Percentiles rank a stretch among this genome's conserved stretches.
Evolutionary conservation across 1,140 invertebrate species (phyloP).

Genomic region (Hyphantria cunea): DNA sequence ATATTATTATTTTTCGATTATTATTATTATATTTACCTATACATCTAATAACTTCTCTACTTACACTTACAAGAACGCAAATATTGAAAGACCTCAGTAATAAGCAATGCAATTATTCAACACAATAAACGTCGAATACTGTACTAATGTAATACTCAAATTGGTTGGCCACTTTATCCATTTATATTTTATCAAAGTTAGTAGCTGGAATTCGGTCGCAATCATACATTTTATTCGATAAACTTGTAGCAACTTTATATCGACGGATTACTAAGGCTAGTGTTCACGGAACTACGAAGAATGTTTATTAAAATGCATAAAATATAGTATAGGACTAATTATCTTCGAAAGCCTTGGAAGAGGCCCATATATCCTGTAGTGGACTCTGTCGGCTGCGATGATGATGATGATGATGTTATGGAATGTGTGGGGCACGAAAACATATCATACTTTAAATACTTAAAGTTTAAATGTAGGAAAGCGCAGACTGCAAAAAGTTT

Average conservation of each 20-base stretch:
- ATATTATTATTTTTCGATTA: too few species aligned
- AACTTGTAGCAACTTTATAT: neutral
- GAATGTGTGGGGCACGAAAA: too few species aligned
- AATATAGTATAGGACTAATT: too few species aligned
- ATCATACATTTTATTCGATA: neutral
- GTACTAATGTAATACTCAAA: neutral
- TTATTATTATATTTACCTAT: too few species aligned
- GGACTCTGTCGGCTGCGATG: too few species aligned
- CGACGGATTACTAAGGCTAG: neutral
- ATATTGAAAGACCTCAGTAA: neutral
- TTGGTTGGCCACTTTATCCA: neutral
- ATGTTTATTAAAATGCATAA: neutral
- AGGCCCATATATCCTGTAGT: too few species aligned
- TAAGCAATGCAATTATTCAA: neutral
- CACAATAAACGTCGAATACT: neutral
- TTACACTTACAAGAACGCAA: neutral
- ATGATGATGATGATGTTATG: too few species aligned
- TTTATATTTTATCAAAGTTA: neutral
- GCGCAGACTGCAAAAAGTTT: too few species aligned
- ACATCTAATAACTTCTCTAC: too few species aligned
- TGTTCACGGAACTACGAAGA: neutral
- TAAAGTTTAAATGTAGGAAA: too few species aligned
- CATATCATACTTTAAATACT: too few species aligned
- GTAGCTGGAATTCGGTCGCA: neutral
- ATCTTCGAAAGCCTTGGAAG: too few species aligned